Conservation (phyloP, 2,888 invertebrate genomes). For the Prenolepis imparis region DNA sequence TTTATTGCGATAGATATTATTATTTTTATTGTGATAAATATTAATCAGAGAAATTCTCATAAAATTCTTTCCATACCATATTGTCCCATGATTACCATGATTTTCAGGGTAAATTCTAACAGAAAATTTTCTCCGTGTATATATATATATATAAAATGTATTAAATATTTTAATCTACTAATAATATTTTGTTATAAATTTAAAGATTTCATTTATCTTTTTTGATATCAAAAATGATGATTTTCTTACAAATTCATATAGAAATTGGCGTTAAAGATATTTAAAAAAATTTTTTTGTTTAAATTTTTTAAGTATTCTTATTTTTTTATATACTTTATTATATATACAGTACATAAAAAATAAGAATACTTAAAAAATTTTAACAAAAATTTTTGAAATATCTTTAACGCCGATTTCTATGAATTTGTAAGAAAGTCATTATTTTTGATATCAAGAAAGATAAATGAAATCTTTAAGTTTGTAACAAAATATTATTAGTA, state of each 20-base stretch:
- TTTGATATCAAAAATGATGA: background rate
- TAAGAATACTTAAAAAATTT: background rate
- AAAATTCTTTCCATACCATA: no score
- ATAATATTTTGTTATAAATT: background rate
- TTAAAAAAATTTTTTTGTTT: background rate
- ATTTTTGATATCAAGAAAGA: constrained; percentile 1
- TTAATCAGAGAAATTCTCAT: no score
- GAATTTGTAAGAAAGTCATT: background rate
- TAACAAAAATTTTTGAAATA: background rate
- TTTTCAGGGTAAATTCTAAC: no score
- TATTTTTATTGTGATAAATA: no score
- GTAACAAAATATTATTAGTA: background rate
- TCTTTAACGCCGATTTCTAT: background rate
- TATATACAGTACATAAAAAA: background rate
- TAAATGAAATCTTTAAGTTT: background rate
- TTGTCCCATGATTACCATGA: no score
- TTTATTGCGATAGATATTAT: no score
- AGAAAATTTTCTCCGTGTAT: no score
- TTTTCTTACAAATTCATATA: background rate
- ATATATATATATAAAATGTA: background rate
- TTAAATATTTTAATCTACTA: background rate
- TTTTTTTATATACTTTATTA: background rate
- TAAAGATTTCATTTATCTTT: background rate
- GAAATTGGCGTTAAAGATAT: background rate
- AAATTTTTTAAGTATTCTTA: background rate